Base-by-base conservation (phyloP, 1,140 invertebrate species). In the Plectus sambesii region DNA sequence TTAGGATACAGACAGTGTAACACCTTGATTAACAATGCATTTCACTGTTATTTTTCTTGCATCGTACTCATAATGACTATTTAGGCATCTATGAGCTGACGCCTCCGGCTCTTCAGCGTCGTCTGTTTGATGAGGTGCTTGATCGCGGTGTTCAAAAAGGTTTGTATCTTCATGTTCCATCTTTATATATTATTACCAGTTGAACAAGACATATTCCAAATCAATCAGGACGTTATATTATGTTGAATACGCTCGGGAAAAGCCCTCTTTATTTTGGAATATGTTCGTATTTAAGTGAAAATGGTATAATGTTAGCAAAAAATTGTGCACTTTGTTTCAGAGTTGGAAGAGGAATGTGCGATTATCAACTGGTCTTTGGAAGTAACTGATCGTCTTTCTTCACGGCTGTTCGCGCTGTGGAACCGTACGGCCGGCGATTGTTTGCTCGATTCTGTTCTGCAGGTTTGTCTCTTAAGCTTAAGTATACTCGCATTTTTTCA, bases 351-450 rank as follows among this genome's bases (percentile, higher is more conserved):
- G 30, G 80, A 79, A 42, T 84, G 87, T 49, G 81, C 83, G 20
- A 84, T 88, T 24, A 81, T 93, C 26, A 93, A 93, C 73, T 94
- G 88, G 88, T 88, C 84, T 38, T 66, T 83, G 45, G 87, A 93
- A 70, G 75, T 92, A 45, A 86, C 83, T 3, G 74, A 76, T 27
- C 69, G 73, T 39, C 64, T 79, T 4, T 81, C 81, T 19, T 87
- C 85, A 50, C 78, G 88, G 22, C 75, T 94, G 47, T 84, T 88
- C 70, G 85, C 88, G 12, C 75, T 94, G n/a, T 96, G 90, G 90
- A 96, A 96, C 74, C 77, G 88, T 47, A 89, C 87, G 33, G 86
- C 88, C 8, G 90, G 89, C 22, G 88, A 96, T 73, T 96, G 90
- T 72, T 77, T 94, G 2, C 74, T 92, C 12, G 89, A 96, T 74